These are phyloP conservation scores for Tanaodytes sp. DNA, from an alignment of 2,888 invertebrate species.

Conservation along the genomic window DNA sequence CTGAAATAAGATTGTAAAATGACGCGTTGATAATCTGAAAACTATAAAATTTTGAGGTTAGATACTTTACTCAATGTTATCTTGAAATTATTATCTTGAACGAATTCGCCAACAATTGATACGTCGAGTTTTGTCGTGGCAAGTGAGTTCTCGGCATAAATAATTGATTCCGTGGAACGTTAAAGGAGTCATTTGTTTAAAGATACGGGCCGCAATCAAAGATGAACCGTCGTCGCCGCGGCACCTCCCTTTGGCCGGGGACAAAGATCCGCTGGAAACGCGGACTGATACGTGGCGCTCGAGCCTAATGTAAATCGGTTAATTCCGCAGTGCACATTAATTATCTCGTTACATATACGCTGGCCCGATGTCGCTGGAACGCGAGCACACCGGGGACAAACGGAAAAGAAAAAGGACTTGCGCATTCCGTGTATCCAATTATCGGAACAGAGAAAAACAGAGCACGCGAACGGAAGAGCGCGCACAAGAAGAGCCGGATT, in stretches of 20 bases:
- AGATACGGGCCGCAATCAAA: conserved; percentile 20
- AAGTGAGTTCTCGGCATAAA: conserved; percentile 8
- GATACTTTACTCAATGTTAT: no score
- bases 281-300: conserved; percentile 52
- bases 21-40: no score
- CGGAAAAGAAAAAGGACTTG: conserved; percentile 53
- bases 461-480: conserved; percentile 51
- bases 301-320: conserved; percentile 67
- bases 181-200: conserved; percentile 41
- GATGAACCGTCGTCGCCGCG: conserved; percentile 59
- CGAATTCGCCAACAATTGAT: no score
- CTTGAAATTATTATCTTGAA: no score
- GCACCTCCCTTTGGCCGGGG: conserved; percentile 56
- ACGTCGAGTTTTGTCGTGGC: background rate
- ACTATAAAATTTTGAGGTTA: no score
- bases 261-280: conserved; percentile 49
- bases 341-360: conserved; percentile 67
- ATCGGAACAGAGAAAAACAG: conserved; percentile 60
- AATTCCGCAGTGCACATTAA: conserved; percentile 68
- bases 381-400: conserved; percentile 46
- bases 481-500: conserved; percentile 49
- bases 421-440: conserved; percentile 61
- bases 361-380: conserved; percentile 55
- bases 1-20: no score
- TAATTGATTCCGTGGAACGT: no score